Evolutionary conservation across 1,140 invertebrate genomes (phyloP).

Genomic region (Eulimnadia texana): DNA sequence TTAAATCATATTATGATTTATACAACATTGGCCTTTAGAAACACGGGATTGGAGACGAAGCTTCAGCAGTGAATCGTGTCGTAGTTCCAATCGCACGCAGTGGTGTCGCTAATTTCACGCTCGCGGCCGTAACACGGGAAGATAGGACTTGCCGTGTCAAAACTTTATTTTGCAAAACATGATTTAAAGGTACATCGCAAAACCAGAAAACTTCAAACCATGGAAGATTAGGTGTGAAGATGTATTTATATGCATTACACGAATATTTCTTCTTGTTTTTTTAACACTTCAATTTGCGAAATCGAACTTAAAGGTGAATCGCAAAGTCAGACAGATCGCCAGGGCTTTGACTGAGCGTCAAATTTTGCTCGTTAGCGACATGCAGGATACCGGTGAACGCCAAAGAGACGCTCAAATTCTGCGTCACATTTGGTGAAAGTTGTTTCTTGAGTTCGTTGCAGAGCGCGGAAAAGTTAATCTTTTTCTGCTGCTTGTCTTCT

Average conservation of each 20-base stretch:
- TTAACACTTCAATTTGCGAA: not conserved
- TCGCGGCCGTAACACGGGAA: too few relatives aligned
- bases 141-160: too few relatives aligned
- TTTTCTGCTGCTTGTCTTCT: not conserved
- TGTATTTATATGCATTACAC: not conserved
- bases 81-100: too few relatives aligned
- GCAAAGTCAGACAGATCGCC: slow-evolving; percentile 3
- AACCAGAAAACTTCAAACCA: not conserved
- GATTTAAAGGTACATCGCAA: not conserved
- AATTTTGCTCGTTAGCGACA: slow-evolving; percentile 56
- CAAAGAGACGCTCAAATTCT: slow-evolving; percentile 54
- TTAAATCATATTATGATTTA: too few relatives aligned
- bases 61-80: too few relatives aligned
- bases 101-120: too few relatives aligned
- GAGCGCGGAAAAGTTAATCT: slow-evolving; percentile 33
- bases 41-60: too few relatives aligned
- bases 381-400: slow-evolving; percentile 61
- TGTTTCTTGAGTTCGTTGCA: slow-evolving; percentile 41
- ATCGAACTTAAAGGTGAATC: not conserved
- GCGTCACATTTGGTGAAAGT: slow-evolving; percentile 43
- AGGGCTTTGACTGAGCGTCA: slow-evolving; percentile 15
- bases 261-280: not conserved
- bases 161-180: not conserved
- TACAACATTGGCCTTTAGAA: too few relatives aligned
- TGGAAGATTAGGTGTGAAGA: not conserved